Conservation (phyloP, 2,113 vertebrate genomes). For the zebrafish (Danio rerio) region GRCz12tu NC_133195.1:26805001-26805500, state of each 20-base stretch:
- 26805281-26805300: slow-evolving; percentile 64
- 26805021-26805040: slow-evolving; percentile 75
- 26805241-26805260: slow-evolving; percentile 17
- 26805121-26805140: slow-evolving; percentile 74
- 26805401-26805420: slow-evolving; percentile 71
- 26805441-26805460: slow-evolving; percentile 68
- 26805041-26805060: slow-evolving; percentile 74
- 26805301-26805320: slow-evolving; percentile 68
- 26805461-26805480: slow-evolving; percentile 71
- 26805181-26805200: slow-evolving; percentile 71
- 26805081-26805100: slow-evolving; percentile 70
- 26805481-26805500: slow-evolving; percentile 66
- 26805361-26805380: slow-evolving; percentile 15
- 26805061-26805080: slow-evolving; percentile 71
- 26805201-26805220: slow-evolving; percentile 67
- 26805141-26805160: slow-evolving; percentile 77
- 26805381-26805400: slow-evolving; percentile 62
- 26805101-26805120: slow-evolving; percentile 73
- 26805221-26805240: slow-evolving; percentile 73
- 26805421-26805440: slow-evolving; percentile 74
- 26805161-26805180: slow-evolving; percentile 65
- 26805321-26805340: slow-evolving; percentile 65
- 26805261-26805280: slow-evolving; percentile 49
- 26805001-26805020: slow-evolving; percentile 61
- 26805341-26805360: slow-evolving; percentile 58